Base-by-base conservation (phyloP, 2,113 vertebrate genomes). In the Eubucco bourcierii region DNA sequence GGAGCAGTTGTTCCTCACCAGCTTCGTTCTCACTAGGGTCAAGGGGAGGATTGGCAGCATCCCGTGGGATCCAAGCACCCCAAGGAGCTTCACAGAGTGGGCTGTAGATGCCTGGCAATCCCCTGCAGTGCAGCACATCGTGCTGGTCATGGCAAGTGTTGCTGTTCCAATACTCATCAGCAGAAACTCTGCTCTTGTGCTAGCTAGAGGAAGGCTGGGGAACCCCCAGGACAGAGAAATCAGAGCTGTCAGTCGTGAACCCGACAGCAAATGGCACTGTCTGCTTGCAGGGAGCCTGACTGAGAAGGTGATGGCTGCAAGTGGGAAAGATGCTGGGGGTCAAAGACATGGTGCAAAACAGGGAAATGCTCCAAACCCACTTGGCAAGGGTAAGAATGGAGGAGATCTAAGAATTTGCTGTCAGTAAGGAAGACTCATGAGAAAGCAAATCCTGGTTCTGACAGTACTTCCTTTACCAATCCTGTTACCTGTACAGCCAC, bases 121-220 rank as follows among this genome's bases (percentile, higher is more conserved):
- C 23, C 15, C 56, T 20, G 4, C 3, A 1, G 10, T 19, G 14
- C 44, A n/a, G 1, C 12, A 7, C 2, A 1, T 53, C 3, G 0
- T 27, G 39, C 66, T 68, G 47, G 58, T n/a, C 14, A 4, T 4
- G 6, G 59, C 41, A 47, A 80, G 25, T 1, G 0, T 41, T 8
- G 14, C 34, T 2, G 8, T 46, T 79, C 59, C 67, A 70, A 71
- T 41, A 66, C 44, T 1, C 3, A 47, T 29, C 6, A 11, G 46
- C 47, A 93, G 71, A 50, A 76, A 11, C 18, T 24, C 29, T 3
- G 5, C 27, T 86, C 24, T 37, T 0, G 0, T 7, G 1, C 39
- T 24, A 25, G 46, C 2, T 2, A 73, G 29, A n/a, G 41, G 52
- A 52, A 25, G 17, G 47, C 8, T 2, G 56, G 23, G 47, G 50